Base-by-base conservation (phyloP, 2,113 vertebrate species). In the Oryctolagus cuniculus region DNA sequence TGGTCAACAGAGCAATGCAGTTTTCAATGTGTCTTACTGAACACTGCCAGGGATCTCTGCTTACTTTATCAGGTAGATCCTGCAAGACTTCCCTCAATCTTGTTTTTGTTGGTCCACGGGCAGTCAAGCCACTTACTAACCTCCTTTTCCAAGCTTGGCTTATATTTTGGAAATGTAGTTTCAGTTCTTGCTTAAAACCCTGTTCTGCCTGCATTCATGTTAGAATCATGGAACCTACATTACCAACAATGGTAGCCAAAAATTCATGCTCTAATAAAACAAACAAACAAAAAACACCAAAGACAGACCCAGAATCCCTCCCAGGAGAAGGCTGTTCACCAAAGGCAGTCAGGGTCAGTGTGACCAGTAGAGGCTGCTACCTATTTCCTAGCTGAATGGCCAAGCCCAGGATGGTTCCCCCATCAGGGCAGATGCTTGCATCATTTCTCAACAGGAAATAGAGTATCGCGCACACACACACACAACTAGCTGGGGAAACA, bases 81-180 rank as follows among this genome's bases (percentile, higher is more conserved):
- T 99, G 99, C 87, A 99, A 98, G 36, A 99, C 99, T 95, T 99
- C 99, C 75, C 98, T 98, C 97, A 99, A 99, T 2, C 99, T 99
- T 91, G 99, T 99, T 99, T 97, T 99, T 99, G 91, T 99, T 99
- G 96, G 99, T 99, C 99, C 99, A 99, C 96, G 99, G 97, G 93
- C 99, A 99, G 98, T 99, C 99, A 61, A 99, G 99, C 99, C 99
- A 99, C 95, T 99, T 99, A 89, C 99, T 99, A 49, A 99, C 99
- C 64, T 99, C 98, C 96, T 99, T 99, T 97, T 99, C 99, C 96
- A 99, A 93, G 99, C 99, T 96, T 99, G 99, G 25, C 98, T 99
- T 89, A 99, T 99, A 89, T 99, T 99, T 51, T 99, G 96, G 96
- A 99, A 99, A 58, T 58, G 55, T 99, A 88, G 99, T 99, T 38